Base-by-base conservation (phyloP, 2,888 invertebrate species). In the Cryptosula pallasiana region DNA sequence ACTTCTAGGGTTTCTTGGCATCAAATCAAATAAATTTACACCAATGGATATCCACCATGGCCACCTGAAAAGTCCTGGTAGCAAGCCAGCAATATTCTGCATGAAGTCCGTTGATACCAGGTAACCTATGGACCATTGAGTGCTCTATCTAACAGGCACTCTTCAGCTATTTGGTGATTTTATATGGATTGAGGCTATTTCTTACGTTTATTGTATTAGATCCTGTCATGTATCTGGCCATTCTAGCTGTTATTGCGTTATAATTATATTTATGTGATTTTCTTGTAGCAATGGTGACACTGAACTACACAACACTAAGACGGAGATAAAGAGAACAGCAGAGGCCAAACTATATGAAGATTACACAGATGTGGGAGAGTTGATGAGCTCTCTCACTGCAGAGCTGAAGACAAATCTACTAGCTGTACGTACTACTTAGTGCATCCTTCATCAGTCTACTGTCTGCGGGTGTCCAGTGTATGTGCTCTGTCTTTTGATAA, bases 1-100 rank as follows among this genome's bases (percentile, higher is more conserved):
- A 25, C 81, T 80, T 73, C 71, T 82, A 2, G 81, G 79, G 3
- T 80, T 83, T 71, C 76, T 82, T 1, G 80, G 80, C 13, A 77
- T 79, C 69, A 72, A 77, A 32, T 73, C 76, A n/a, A 78, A 81
- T 74, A 79, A 77, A 69, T 80, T 78, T 73, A 79, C 79, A 32
- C 76, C 75, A 58, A 73, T 75, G n/a, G 82, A 83, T 74, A 79
- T 78, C 63, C 78, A 78, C 55, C 74, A 75, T 69, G 81, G 80
- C 1, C 80, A 81, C 74, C 75, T 82, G 5, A 81, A 82, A 69
- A 78, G 78, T 45, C 81, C 80, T 23, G 79, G 78, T 9, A 74
- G 75, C 34, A 79, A 77, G 71, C 79, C 80, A 2, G 78, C 80
- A 1, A 74, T 82, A 3, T 81, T 82, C 75, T 81, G 80, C 73